Percentiles rank a stretch among this genome's conserved stretches.
These are phyloP conservation scores for Spodoptera littoralis DNA, from an alignment of 2,888 invertebrate species.

Conservation along the genomic window DNA sequence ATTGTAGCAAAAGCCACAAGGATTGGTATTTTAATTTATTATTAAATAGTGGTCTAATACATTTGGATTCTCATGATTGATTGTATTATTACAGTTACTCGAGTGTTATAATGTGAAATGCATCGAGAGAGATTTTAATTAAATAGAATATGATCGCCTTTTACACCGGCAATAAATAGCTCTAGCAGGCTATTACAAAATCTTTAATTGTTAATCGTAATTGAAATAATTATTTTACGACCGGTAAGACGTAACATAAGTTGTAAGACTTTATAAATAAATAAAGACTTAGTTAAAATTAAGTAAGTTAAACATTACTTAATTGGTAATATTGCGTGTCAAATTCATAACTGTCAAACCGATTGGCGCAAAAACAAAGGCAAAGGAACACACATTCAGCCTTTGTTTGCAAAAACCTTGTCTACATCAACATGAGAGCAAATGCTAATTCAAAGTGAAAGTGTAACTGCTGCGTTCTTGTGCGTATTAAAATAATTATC, in stretches of 20 bases:
- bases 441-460: conserved; percentile 82
- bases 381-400: conserved; percentile 29
- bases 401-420: conserved; percentile 44
- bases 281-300: conserved; percentile 11
- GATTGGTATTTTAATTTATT: conserved; percentile 19
- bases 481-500: conserved; percentile 77
- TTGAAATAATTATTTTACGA: too few relatives aligned
- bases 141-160: conserved; percentile 14
- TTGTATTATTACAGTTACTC: conserved; percentile 28
- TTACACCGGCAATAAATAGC: conserved; percentile 11
- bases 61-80: conserved; percentile 30
- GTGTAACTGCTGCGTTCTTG: conserved; percentile 67
- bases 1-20: conserved; percentile 27
- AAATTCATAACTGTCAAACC: conserved; percentile 21
- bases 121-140: conserved; percentile 35
- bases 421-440: conserved; percentile 31
- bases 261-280: conserved; percentile 19
- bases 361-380: conserved; percentile 26
- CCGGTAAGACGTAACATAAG: too few relatives aligned
- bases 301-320: neutral
- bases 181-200: conserved; percentile 6
- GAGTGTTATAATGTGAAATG: conserved; percentile 20
- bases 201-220: too few relatives aligned
- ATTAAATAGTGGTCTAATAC: conserved; percentile 13
- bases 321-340: too few relatives aligned